Base-by-base conservation (phyloP, 2,888 invertebrate genomes). In the Mesopsocus fuscifrons region DNA sequence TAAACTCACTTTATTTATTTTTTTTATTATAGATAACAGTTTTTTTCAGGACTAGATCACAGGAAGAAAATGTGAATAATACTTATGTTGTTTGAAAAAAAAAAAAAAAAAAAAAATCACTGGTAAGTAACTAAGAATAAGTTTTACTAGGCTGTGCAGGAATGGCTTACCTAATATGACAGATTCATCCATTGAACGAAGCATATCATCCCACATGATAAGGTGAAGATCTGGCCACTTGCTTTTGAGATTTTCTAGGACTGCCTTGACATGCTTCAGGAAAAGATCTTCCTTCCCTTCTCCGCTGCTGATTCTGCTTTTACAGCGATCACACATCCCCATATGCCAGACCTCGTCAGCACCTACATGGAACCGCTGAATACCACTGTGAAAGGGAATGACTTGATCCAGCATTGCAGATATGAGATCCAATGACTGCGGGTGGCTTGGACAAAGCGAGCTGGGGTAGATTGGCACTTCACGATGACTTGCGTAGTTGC, bases 151-250 rank as follows among this genome's bases (percentile, higher is more conserved):
- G n/a, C n/a, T n/a, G n/a, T n/a, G n/a, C n/a, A n/a, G n/a, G n/a
- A n/a, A n/a, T n/a, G n/a, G n/a, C 52, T 52, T 59, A 77, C 77
- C 69, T 57, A 66, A 65, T 48, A 78, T 60, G 48, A 67, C 58
- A 44, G 67, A 63, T 41, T 62, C 52, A 46, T 64, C 64, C 38
- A 74, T 68, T 11, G 66, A 60, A 50, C 87, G 64, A 44, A 87
- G 60, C 85, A 88, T 87, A 54, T 88, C 88, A 55, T 88, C 87
- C 87, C 88, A 88, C 60, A 87, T 77, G 9, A 88, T 73, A 3
- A 78, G 63, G 47, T 63, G 69, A 22, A 77, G 55, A 43, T 64
- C 59, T 1, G 78, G 79, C 53, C 77, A 69, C 30, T 64, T 67
- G 43, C 66, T 68, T 52, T 70, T 71, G 15, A 78, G 57, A 48